Base-by-base conservation (phyloP, 2,797 vertebrate genomes). In the Enteromius anoplus region DNA sequence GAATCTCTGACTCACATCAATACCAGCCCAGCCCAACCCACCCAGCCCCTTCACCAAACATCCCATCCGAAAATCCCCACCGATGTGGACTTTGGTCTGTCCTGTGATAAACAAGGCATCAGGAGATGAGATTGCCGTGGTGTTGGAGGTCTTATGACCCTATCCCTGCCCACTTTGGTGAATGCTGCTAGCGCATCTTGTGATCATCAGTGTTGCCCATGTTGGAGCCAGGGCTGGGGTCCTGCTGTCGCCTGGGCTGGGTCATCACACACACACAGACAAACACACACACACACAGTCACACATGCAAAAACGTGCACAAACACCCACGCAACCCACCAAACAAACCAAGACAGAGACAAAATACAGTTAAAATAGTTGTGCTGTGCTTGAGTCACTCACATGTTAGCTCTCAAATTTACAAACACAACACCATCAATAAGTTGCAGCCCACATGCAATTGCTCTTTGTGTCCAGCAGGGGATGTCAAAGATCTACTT, bases 221-320 rank as follows among this genome's bases (percentile, higher is more conserved):
- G 94, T 94, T 97, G 85, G 97, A 97, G 85, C 97, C 96, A 92
- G 96, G 96, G 94, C 95, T 97, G 95, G 96, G 97, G 95, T 99
- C 96, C 96, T 98, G 97, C 88, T 98, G 97, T 93, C 97, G 96
- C 96, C 97, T 98, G 95, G 96, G 96, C 98, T 99, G 95, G 84
- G 88, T 88, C 88, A 89, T 90, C 88, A 90, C 72, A 92, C 83
- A 86, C 87, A 88, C 87, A 91, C 78, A 86, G 29, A 87, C 76
- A 53, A 10, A 89, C 86, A 40, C 42, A 91, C 83, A 86, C 87
- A 75, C 40, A 77, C 37, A 75, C 23, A 73, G 17, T 66, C 78
- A 85, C 58, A 81, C 17, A 76, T 26, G 80, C 34, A 84, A 72
- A 80, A 55, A 64, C 32, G 84, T 17, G 72, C 47, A 81, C 79